Conservation (phyloP, 2,888 invertebrate genomes). For the Drosophila villosipedis region DNA sequence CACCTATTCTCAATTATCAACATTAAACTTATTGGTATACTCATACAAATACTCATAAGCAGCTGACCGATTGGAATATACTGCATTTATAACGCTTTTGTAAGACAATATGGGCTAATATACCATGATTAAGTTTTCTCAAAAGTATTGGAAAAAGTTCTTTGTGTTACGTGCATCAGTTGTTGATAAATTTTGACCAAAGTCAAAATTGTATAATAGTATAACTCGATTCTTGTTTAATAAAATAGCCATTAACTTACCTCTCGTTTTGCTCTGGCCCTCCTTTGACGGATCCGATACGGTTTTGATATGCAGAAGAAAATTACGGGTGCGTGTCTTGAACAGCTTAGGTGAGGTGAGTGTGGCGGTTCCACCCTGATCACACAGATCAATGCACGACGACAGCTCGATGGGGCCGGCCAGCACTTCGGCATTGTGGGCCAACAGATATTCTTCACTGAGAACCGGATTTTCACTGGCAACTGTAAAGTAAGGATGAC, state of each 20-base stretch:
- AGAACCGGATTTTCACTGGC: slow-evolving; percentile 90
- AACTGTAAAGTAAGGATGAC: slow-evolving; percentile 58
- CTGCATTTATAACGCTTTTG: neutral
- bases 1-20: neutral
- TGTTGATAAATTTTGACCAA: neutral
- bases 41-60: neutral
- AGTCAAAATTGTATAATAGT: neutral
- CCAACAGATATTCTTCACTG: slow-evolving; percentile 92
- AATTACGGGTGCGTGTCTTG: slow-evolving; percentile 91
- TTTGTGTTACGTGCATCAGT: neutral
- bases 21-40: neutral
- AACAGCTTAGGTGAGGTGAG: slow-evolving; percentile 94
- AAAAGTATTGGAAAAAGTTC: neutral
- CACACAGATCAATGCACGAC: slow-evolving; percentile 93
- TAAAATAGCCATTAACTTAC: slow-evolving; percentile 62
- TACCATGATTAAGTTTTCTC: neutral
- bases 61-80: neutral
- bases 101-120: neutral
- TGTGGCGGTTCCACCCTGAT: slow-evolving; percentile 93
- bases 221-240: neutral
- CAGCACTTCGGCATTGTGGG: slow-evolving; percentile 95
- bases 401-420: slow-evolving; percentile 95
- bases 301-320: slow-evolving; percentile 92
- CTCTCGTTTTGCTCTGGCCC: slow-evolving; percentile 84
- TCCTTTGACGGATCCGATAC: slow-evolving; percentile 88